phyloP scores from a whole-genome alignment of 2,113 vertebrate genomes.

The Chrysemys picta region DNA sequence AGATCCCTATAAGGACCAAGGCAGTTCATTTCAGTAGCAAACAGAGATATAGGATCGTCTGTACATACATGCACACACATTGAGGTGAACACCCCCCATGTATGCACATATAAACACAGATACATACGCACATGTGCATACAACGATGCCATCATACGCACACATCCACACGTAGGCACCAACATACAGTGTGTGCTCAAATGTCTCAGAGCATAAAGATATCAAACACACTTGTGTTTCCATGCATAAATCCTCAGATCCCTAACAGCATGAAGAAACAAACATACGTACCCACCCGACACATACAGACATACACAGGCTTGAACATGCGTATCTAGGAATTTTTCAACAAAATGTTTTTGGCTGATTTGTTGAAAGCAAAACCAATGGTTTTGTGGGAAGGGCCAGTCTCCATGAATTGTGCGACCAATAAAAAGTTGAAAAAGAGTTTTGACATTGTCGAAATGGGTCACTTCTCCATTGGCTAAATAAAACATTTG shows the following conservation, averaged over 20 bases:
- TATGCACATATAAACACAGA: neutral
- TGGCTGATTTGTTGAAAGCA: neutral
- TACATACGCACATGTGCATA: neutral
- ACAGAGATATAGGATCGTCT: neutral
- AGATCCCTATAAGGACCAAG: neutral
- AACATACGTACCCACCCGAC: neutral
- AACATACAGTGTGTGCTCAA: neutral
- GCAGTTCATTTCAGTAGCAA: neutral
- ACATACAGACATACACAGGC: neutral
- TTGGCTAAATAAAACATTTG: too few relatives aligned
- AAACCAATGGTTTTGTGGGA: neutral
- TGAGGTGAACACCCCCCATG: neutral
- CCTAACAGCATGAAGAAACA: neutral
- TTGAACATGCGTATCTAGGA: neutral
- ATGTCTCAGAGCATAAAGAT: neutral
- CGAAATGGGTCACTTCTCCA: too few relatives aligned
- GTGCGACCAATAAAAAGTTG: neutral
- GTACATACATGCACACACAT: accelerated
- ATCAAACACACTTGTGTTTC: neutral
- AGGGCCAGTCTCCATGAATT: neutral
- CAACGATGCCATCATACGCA: neutral
- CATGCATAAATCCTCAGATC: neutral
- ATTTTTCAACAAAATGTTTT: neutral
- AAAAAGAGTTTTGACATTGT: too few relatives aligned
- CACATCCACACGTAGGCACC: neutral